These are phyloP conservation scores for Eptesicus fuscus DNA, from an alignment of 2,113 vertebrate species.

Conservation along the genomic window DNA sequence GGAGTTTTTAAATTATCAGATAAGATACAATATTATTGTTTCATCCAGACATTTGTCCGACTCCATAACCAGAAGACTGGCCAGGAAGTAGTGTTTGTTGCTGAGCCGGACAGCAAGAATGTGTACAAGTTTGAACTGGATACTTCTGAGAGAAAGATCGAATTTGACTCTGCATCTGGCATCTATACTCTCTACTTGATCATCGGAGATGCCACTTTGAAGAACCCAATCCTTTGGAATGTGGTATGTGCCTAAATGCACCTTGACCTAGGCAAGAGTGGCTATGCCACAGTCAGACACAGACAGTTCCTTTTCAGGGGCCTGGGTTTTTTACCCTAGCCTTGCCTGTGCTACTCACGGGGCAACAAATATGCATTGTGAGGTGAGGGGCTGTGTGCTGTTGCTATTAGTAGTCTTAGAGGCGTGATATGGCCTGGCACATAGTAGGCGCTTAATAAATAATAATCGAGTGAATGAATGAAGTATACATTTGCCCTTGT, in stretches of 20 bases:
- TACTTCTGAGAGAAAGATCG: constrained; percentile 92
- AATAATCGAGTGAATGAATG: background rate
- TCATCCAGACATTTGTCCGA: constrained; percentile 93
- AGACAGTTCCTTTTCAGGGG: background rate
- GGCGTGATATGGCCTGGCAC: background rate
- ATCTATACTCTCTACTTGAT: constrained; percentile 95
- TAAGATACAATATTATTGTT: constrained; percentile 18
- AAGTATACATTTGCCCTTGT: background rate
- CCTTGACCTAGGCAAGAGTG: background rate
- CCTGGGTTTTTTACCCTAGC: background rate
- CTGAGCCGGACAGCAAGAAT: constrained; percentile 95
- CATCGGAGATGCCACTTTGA: constrained; percentile 96
- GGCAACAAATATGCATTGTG: background rate
- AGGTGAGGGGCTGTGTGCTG: background rate
- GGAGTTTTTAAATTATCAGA: background rate
- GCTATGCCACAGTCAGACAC: background rate
- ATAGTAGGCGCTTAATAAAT: background rate
- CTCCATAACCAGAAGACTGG: constrained; percentile 97
- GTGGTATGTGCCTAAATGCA: constrained; percentile 85
- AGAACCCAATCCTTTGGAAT: constrained; percentile 98
- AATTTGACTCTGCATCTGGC: constrained; percentile 96
- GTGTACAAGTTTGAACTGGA: constrained; percentile 98
- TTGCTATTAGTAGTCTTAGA: background rate
- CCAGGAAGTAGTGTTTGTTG: constrained; percentile 98
- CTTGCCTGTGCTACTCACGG: background rate